Evolutionary conservation across 2,113 vertebrate species (phyloP).

Genomic region (Gila orcuttii): DNA sequence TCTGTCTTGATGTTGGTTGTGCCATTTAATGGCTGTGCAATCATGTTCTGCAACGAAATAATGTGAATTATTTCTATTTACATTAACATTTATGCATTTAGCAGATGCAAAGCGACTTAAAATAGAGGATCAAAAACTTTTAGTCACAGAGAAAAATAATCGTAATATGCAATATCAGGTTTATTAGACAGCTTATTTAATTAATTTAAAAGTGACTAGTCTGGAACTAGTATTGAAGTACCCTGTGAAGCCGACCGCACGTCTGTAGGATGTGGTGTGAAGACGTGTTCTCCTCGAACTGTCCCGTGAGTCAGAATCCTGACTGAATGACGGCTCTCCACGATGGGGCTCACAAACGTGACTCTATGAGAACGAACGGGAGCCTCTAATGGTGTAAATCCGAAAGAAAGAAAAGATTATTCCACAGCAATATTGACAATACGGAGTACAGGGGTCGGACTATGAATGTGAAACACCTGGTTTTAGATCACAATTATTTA

Average conservation of each 20-base stretch:
- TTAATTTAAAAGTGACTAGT: neutral
- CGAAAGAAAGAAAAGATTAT: neutral
- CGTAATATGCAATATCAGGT: neutral
- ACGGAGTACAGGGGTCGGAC: neutral
- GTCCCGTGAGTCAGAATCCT: constrained; percentile 40
- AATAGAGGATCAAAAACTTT: neutral
- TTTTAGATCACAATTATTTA: no score
- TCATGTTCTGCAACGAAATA: constrained; percentile 1
- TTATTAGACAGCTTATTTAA: neutral
- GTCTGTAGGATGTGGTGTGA: constrained; percentile 71
- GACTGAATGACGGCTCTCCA: constrained; percentile 54
- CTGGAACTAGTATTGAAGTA: neutral
- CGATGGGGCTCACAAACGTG: constrained; percentile 61
- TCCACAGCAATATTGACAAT: neutral
- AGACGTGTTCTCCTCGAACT: constrained; percentile 56
- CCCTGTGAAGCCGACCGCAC: neutral
- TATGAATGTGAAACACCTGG: no score
- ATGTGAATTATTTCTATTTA: neutral
- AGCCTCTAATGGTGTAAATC: constrained; percentile 1
- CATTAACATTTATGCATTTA: neutral
- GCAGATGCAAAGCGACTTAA: neutral
- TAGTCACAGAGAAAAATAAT: neutral
- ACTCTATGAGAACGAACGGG: constrained; percentile 61
- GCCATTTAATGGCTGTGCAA: neutral
- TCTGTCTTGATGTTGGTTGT: constrained; percentile 40